Percentiles rank a stretch among this genome's conserved stretches.
Conservation (phyloP, 2,888 invertebrate genomes). For the Ennomos fuscantarius region DNA sequence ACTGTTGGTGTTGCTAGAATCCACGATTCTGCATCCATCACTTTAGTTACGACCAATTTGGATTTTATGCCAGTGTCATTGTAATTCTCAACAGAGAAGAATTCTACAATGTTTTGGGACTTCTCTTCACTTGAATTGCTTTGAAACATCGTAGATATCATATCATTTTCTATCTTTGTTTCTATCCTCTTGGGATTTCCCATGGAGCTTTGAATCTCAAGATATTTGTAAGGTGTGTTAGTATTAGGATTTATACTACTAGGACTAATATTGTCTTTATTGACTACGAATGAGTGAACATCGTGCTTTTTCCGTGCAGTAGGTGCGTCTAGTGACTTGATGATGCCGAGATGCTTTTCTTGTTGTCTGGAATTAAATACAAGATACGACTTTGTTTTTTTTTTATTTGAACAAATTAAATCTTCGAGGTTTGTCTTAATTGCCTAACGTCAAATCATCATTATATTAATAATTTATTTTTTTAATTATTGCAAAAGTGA, state of each 20-base stretch:
- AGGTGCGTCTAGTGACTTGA: slow-evolving; percentile 79
- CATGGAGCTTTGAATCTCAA: slow-evolving; percentile 63
- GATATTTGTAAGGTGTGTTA: slow-evolving; percentile 61
- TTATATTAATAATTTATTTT: too few relatives aligned
- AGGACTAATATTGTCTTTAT: slow-evolving; percentile 62
- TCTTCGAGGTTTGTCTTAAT: too few relatives aligned
- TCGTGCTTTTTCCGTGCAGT: slow-evolving; percentile 78
- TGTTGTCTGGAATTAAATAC: slow-evolving; percentile 87
- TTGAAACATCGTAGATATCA: slow-evolving; percentile 28
- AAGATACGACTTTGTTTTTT: background rate
- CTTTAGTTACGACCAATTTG: slow-evolving; percentile 61
- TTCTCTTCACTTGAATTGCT: slow-evolving; percentile 30
- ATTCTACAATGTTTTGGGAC: slow-evolving; percentile 42
- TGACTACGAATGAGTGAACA: slow-evolving; percentile 76
- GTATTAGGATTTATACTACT: slow-evolving; percentile 48
- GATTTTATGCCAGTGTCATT: slow-evolving; percentile 42
- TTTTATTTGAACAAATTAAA: too few relatives aligned
- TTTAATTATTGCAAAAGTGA: slow-evolving; percentile 1
- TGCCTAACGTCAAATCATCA: too few relatives aligned
- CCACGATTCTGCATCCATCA: slow-evolving; percentile 69
- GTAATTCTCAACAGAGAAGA: slow-evolving; percentile 54
- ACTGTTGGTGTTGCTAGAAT: slow-evolving; percentile 71
- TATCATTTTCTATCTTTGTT: slow-evolving; percentile 40
- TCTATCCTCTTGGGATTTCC: slow-evolving; percentile 39
- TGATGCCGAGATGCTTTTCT: slow-evolving; percentile 91